These are phyloP conservation scores for Sesamia inferens DNA, from an alignment of 2,888 invertebrate species.

Conservation along the genomic window DNA sequence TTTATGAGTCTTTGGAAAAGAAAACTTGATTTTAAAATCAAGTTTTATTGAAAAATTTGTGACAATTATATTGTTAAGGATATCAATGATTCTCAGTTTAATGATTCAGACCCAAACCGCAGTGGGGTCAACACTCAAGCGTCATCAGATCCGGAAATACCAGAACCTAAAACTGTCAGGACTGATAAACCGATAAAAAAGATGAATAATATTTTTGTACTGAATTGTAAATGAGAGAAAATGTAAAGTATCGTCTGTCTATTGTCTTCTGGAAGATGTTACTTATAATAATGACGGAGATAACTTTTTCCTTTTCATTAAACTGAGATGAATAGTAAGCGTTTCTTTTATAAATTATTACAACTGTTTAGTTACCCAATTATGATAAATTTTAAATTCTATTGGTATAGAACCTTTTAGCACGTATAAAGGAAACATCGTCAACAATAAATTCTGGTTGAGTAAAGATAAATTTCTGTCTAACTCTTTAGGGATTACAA, in stretches of 20 bases:
- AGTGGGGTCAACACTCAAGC: constrained; percentile 34
- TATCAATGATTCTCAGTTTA: constrained; percentile 52
- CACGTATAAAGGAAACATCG: constrained; percentile 15
- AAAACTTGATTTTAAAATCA: constrained; percentile 18
- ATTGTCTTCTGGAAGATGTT: constrained; percentile 46
- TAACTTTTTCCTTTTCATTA: constrained; percentile 23
- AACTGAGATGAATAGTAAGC: not conserved
- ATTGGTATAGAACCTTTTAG: constrained; percentile 11
- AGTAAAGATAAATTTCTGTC: constrained; percentile 25
- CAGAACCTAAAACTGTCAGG: constrained; percentile 51
- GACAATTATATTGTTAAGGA: constrained; percentile 25
- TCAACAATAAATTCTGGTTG: constrained; percentile 14
- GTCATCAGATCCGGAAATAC: constrained; percentile 55
- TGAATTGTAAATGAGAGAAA: constrained; percentile 58
- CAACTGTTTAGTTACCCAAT: not conserved
- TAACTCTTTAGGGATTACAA: constrained; percentile 22
- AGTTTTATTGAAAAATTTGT: constrained; percentile 11
- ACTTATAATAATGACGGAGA: constrained; percentile 20
- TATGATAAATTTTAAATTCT: not conserved
- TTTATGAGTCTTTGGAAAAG: constrained; percentile 12
- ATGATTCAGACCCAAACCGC: constrained; percentile 57
- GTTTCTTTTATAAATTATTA: not conserved
- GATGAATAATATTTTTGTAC: constrained; percentile 49
- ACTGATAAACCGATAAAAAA: constrained; percentile 55
- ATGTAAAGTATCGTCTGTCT: constrained; percentile 51